Evolutionary conservation across 1,140 invertebrate species (phyloP).

Genomic region (Gonioctena quinquepunctata): DNA sequence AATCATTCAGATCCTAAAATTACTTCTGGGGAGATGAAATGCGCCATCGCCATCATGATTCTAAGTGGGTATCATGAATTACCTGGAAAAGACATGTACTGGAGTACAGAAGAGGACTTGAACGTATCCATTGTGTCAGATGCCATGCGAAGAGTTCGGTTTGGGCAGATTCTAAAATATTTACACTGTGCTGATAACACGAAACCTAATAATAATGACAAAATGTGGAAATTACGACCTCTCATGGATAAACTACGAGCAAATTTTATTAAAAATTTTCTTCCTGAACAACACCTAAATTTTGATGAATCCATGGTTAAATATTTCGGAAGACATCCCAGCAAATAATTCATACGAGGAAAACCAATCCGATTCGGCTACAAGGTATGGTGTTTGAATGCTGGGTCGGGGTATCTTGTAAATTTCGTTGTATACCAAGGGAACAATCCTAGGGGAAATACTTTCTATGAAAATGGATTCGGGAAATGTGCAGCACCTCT

Average conservation of each 20-base stretch:
- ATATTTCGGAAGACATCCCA: not conserved
- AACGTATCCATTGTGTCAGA: not conserved
- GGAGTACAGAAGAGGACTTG: not conserved
- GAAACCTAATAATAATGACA: not conserved
- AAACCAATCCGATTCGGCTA: conserved; percentile 39
- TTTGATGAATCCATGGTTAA: not conserved
- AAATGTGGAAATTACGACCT: not conserved
- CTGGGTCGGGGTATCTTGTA: conserved; percentile 29
- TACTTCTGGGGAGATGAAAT: not conserved
- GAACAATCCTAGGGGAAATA: conserved; percentile 16
- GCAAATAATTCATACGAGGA: not conserved
- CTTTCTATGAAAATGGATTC: conserved; percentile 26
- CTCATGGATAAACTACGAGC: not conserved
- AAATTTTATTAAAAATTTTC: not conserved
- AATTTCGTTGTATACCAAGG: conserved; percentile 38
- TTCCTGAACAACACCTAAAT: not conserved
- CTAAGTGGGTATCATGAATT: not conserved
- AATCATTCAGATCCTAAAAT: not conserved
- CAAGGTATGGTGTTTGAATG: conserved; percentile 36
- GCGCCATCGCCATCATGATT: not conserved
- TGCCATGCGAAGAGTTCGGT: not conserved
- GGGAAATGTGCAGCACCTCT: conserved; percentile 33
- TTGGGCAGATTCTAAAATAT: not conserved
- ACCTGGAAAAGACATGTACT: not conserved
- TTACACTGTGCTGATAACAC: not conserved